A percentile compares a stretch with the other conserved stretches of the same genome.
Conservation (phyloP, 2,888 invertebrate species). For the Brachyptera putata region DNA sequence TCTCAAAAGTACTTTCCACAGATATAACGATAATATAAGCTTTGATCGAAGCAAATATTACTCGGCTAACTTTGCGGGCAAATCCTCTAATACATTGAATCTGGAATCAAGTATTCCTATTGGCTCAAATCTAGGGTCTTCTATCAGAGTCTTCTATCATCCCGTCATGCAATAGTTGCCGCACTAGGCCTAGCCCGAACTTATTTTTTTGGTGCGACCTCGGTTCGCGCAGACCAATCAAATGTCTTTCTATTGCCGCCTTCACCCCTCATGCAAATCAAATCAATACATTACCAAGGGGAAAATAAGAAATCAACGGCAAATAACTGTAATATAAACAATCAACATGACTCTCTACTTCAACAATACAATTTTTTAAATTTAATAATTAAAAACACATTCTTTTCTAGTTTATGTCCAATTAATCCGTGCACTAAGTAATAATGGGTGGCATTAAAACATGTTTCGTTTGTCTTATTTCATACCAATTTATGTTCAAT, state of each 20-base stretch:
- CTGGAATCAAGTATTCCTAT: conserved; percentile 37
- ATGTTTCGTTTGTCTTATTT: conserved; percentile 38
- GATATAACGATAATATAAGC: background rate
- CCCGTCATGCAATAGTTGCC: conserved; percentile 43
- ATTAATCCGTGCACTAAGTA: conserved; percentile 29
- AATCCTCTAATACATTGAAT: conserved; percentile 32
- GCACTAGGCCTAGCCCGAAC: too few relatives aligned
- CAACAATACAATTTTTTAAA: too few relatives aligned
- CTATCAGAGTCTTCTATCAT: conserved; percentile 49
- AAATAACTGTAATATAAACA: conserved; percentile 14
- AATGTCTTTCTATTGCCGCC: too few relatives aligned
- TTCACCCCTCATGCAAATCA: conserved; percentile 30
- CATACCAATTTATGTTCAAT: conserved; percentile 48
- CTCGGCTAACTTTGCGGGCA: conserved; percentile 29
- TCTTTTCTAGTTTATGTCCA: background rate
- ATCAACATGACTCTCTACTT: conserved; percentile 6
- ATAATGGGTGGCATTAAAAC: conserved; percentile 20
- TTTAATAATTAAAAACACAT: background rate
- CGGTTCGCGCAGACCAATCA: too few relatives aligned
- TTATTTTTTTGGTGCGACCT: too few relatives aligned
- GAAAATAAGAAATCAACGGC: too few relatives aligned
- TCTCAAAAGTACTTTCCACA: background rate
- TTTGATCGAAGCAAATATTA: background rate
- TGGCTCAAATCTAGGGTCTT: conserved; percentile 43
- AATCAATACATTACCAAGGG: conserved; percentile 7